Evolutionary conservation across 2,113 vertebrate genomes (phyloP).

Genomic region (Leucoraja erinaceus): DNA sequence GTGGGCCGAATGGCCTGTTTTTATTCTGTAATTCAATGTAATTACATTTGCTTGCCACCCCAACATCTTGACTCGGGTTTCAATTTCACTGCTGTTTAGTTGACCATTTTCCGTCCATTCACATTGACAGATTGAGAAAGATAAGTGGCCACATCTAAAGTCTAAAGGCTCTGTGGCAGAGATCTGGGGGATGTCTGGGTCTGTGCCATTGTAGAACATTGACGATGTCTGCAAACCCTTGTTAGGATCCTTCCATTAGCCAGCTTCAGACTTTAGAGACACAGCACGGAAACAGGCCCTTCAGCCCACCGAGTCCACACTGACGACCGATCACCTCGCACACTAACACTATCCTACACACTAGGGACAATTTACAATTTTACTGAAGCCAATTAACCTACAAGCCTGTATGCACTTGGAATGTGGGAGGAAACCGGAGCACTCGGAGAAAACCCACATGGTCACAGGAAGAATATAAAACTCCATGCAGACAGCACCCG

Average conservation of each 20-base stretch:
- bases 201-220: neutral
- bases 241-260: neutral
- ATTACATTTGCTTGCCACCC: neutral
- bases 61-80: neutral
- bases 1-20: neutral
- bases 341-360: too few species aligned
- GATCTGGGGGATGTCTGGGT: neutral
- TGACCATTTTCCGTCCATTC: neutral
- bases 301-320: too few species aligned
- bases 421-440: too few species aligned
- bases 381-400: too few species aligned
- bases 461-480: too few species aligned
- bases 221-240: neutral
- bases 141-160: neutral
- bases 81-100: neutral
- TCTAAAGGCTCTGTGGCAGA: neutral
- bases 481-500: too few species aligned
- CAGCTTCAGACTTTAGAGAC: too few species aligned
- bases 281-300: too few species aligned
- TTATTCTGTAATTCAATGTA: neutral
- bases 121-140: neutral
- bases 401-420: too few species aligned
- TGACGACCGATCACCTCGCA: too few species aligned
- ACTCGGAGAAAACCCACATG: too few species aligned
- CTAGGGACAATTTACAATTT: too few species aligned